Evolutionary conservation across 2,113 vertebrate species (phyloP).

Genomic region (Leucosticte australis): DNA sequence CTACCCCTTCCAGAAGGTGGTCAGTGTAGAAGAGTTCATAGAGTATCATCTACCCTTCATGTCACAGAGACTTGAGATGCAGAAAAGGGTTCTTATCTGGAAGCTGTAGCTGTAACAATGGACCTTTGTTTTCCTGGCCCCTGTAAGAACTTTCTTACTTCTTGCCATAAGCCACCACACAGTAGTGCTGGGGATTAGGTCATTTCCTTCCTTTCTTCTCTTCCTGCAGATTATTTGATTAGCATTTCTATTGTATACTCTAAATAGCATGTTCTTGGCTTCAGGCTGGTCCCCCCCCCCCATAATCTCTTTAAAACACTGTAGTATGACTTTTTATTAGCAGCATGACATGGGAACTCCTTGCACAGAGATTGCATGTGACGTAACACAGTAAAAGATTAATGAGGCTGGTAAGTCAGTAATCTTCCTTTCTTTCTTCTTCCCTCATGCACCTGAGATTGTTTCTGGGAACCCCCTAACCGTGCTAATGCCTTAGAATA

Average conservation of each 20-base stretch:
- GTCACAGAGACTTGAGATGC: background rate
- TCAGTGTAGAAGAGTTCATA: background rate
- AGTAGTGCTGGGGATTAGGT: constrained; percentile 46
- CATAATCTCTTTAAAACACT: constrained; percentile 29
- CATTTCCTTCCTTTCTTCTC: constrained; percentile 61
- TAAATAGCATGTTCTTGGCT: constrained; percentile 52
- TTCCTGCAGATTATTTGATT: constrained; percentile 67
- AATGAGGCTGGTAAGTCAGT: background rate
- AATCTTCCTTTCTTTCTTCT: background rate
- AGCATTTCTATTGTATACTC: constrained; percentile 60
- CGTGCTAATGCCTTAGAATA: background rate
- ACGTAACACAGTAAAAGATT: background rate
- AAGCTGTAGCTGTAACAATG: background rate
- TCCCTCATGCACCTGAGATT: background rate
- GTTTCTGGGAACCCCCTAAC: background rate
- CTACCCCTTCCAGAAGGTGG: background rate
- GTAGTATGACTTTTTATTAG: constrained; percentile 12
- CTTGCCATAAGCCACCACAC: constrained; percentile 5
- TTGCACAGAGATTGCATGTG: background rate
- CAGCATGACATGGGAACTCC: background rate
- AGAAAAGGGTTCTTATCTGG: background rate
- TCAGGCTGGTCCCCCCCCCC: background rate
- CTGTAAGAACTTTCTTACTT: constrained; percentile 25
- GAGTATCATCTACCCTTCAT: background rate
- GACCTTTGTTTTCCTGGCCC: background rate